A percentile compares a stretch with the other conserved stretches of the same genome.
These are phyloP conservation scores for Thomomys bottae DNA, from an alignment of 2,113 vertebrate species.

Conservation along the genomic window DNA sequence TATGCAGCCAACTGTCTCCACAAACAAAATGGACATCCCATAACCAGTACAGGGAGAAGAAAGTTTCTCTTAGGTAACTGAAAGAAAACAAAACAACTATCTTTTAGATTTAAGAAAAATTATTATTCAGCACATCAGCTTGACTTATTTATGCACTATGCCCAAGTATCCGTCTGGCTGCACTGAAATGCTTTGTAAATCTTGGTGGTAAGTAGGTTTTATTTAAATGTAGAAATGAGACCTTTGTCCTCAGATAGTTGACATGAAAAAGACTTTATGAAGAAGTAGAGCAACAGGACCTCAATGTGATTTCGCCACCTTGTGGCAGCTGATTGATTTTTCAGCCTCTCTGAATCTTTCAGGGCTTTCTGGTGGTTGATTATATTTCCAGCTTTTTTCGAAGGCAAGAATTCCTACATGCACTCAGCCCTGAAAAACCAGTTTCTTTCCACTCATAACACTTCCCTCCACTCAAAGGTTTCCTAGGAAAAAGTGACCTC, in stretches of 20 bases:
- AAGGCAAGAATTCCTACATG: background rate
- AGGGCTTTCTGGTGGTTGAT: slow-evolving; percentile 21
- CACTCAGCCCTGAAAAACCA: background rate
- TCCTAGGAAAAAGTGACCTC: background rate
- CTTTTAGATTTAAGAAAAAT: background rate
- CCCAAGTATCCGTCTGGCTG: background rate
- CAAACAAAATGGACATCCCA: background rate
- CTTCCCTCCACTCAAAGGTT: background rate
- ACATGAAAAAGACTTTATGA: slow-evolving; percentile 19
- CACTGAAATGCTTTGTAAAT: slow-evolving; percentile 30
- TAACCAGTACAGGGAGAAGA: background rate
- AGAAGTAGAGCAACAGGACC: slow-evolving; percentile 22
- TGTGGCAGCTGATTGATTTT: slow-evolving; percentile 62
- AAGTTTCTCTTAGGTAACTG: background rate
- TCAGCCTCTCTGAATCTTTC: slow-evolving; percentile 32
- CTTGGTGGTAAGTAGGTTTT: slow-evolving; percentile 65
- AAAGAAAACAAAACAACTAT: background rate
- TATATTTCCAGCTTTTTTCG: background rate
- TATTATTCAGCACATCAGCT: background rate
- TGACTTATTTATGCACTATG: background rate
- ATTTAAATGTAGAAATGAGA: slow-evolving; percentile 77
- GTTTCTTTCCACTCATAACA: background rate
- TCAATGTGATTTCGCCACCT: slow-evolving; percentile 72
- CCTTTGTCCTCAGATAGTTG: slow-evolving; percentile 66
- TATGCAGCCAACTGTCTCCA: background rate